These are phyloP conservation scores for Halcyon malimbica DNA, from an alignment of 2,113 vertebrate genomes.

Conservation along the genomic window DNA sequence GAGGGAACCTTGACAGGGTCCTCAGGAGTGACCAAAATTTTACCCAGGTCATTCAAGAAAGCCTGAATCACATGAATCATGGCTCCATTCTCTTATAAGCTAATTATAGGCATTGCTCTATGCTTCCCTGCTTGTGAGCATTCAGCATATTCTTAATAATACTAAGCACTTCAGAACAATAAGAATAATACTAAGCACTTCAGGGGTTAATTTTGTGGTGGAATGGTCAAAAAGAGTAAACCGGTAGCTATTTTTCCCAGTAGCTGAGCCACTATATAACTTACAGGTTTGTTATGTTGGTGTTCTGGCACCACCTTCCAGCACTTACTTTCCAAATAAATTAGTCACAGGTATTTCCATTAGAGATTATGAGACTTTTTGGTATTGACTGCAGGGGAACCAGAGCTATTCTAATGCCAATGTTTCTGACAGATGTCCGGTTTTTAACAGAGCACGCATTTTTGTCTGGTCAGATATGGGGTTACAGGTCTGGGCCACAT, in stretches of 20 bases:
- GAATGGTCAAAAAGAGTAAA: background rate
- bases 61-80: background rate
- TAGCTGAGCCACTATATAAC: background rate
- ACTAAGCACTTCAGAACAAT: background rate
- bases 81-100: background rate
- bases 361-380: background rate
- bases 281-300: background rate
- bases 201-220: background rate
- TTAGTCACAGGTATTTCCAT: slow-evolving; percentile 1
- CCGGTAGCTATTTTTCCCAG: background rate
- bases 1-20: background rate
- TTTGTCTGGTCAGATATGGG: background rate
- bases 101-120: background rate
- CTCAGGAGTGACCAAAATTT: background rate
- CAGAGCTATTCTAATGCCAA: background rate
- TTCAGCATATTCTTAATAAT: background rate
- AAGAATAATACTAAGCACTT: background rate
- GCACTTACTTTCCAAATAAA: background rate
- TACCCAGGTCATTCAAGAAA: background rate
- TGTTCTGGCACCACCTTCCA: background rate
- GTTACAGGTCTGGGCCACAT: background rate
- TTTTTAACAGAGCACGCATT: slow-evolving; percentile 1
- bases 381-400: background rate
- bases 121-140: background rate
- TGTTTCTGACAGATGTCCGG: background rate